Evolutionary conservation across 1,140 invertebrate genomes (phyloP), one percentile per base, ranked within the genome.

Genomic region (Rhizoglyphus robini): DNA sequence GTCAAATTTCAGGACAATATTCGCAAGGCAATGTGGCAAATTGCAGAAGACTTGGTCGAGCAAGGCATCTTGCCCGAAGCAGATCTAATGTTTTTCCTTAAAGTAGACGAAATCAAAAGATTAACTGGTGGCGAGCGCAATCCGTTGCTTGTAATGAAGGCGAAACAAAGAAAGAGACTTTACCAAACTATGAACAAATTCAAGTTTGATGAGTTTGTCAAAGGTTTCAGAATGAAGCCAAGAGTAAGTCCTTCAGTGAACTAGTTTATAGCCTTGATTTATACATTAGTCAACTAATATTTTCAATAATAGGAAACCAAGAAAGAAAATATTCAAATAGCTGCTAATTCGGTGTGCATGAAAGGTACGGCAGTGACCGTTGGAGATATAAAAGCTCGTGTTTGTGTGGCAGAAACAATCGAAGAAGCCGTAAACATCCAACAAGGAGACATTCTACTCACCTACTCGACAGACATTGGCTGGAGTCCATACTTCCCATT

Each of bases 401-500:
- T 11, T 25, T 54, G 58, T 48, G 46, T 31, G 29, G 48, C 47
- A 23, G 51, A 20, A 57, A 48, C 0, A 25, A 31, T 18, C 4
- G 47, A 49, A 15, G 27, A 65, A 23, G 61, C 61, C 4, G 15
- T 18, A 20, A 63, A 63, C 36, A 63, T 63, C 32, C 3, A 63
- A 54, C 69, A 70, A 49, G 86, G 86, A 1, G 88, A 91, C 72
- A 82, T 92, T 68, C 76, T 91, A 47, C 84, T 92, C 65, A 88
- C 88, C 0, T 77, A 81, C 63, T 81, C 81, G 23, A 91, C 88
- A 0, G 88, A 92, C 72, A 86, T 91, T 65, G 88, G 85, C 15
- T 92, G 88, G 88, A 85, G 84, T 20, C 88, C 88, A 0, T 90
- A 88, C 73, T 92, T 91, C 72, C 87, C 88, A 0, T 77, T 91